Base-by-base conservation (phyloP, 1,140 invertebrate species). In the Anthonomus grandis region DNA sequence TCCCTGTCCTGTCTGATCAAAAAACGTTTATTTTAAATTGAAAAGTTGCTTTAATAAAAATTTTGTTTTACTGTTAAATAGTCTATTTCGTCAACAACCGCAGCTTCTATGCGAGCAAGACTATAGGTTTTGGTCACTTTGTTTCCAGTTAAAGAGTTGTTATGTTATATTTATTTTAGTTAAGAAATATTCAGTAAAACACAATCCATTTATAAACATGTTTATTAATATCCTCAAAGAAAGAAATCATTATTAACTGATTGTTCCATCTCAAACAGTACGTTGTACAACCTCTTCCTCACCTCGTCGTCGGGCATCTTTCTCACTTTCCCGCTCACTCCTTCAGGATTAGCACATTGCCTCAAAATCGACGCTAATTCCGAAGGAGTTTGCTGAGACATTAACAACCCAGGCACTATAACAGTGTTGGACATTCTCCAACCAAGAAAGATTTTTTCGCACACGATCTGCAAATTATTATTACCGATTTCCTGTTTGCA, bases 391-490 rank as follows among this genome's bases (percentile, higher is more conserved):
- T 79, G 75, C 31, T 76, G 72, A 0, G 81, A 81, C 71, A 83
- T 78, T 3, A 84, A 64, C 34, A 84, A 62, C 8, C 82, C 82
- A 22, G 82, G 81, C 60, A 82, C 74, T 55, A 83, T 76, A n/a
- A 83, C 71, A 17, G 75, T 77, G 23, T 80, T 81, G 2, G 80
- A 79, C 39, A 81, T 70, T 13, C 78, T 76, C 81, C 81, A 82
- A 0, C 81, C 82, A 21, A 83, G 69, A 64, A 84, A 83, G 42
- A 85, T 78, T 62, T 82, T 83, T 58, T 83, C 81, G 60, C 83
- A 85, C 15, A 84, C 72, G 13, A 82, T 75, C 72, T 83, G 75
- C 57, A 86, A 65, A 70, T 86, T 87, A 63, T 85, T 82, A 64
- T 85, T 85, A 2, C 72, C 68, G 0, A 83, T 77, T 3, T 74